Evolutionary conservation across 2,888 invertebrate genomes (phyloP).

Genomic region (Harpagoxenus sublaevis): DNA sequence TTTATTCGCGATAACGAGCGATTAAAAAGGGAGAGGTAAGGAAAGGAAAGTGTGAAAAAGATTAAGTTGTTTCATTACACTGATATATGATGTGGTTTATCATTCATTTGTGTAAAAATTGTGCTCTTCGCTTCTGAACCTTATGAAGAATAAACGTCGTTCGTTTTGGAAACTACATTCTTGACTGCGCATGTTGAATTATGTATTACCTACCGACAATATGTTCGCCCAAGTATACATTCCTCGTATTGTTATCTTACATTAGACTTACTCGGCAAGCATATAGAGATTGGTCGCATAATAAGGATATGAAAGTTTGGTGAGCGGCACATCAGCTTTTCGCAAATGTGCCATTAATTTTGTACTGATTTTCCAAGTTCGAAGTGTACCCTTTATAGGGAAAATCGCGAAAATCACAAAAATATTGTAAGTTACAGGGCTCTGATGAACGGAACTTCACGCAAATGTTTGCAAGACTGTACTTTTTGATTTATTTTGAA

Average conservation of each 20-base stretch:
- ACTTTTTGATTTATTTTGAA: conserved; percentile 11
- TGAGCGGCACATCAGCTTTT: neutral
- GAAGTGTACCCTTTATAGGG: neutral
- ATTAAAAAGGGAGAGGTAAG: conserved; percentile 11
- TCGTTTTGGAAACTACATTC: conserved; percentile 37
- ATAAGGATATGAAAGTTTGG: neutral
- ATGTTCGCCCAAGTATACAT: conserved; percentile 33
- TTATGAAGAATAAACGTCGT: conserved; percentile 21
- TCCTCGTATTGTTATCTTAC: conserved; percentile 18
- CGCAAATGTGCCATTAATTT: conserved; percentile 5
- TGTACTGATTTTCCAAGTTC: neutral
- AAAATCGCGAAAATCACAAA: neutral
- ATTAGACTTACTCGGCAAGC: conserved; percentile 16
- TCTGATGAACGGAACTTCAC: neutral
- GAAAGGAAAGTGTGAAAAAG: neutral
- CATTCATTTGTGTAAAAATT: conserved; percentile 2
- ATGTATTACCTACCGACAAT: conserved; percentile 33
- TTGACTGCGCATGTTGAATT: conserved; percentile 44
- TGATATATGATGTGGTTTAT: neutral
- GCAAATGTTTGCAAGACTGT: neutral
- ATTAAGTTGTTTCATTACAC: neutral
- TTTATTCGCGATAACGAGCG: conserved; percentile 47
- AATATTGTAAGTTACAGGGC: neutral
- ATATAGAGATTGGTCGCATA: conserved; percentile 12
- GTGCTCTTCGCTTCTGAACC: neutral